Conservation (phyloP, 2,888 invertebrate species). For the Morpho helenor region DNA sequence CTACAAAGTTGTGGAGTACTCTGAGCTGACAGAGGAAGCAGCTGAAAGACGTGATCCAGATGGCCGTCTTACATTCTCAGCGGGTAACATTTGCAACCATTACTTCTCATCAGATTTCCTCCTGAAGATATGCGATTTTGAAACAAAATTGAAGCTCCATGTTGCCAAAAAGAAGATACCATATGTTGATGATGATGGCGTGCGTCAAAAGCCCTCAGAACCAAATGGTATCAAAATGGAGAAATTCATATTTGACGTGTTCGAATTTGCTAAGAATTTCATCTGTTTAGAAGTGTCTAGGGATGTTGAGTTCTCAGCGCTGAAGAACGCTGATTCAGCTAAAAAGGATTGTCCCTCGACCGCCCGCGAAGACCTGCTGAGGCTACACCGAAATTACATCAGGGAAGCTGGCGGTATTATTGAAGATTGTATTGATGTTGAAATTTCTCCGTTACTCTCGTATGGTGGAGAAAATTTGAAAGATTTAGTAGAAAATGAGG, state of each 20-base stretch:
- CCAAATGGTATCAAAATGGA: slow-evolving; percentile 99
- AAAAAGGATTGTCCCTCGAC: slow-evolving; percentile 96
- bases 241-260: slow-evolving; percentile 99
- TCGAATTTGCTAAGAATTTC: slow-evolving; percentile 94
- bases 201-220: slow-evolving; percentile 85
- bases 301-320: slow-evolving; percentile 96
- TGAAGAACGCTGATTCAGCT: slow-evolving; percentile 94
- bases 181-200: slow-evolving; percentile 85
- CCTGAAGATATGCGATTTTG: slow-evolving; percentile 84
- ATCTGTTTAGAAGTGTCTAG: slow-evolving; percentile 95
- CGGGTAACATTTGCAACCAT: slow-evolving; percentile 99
- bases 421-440: slow-evolving; percentile 83
- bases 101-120: slow-evolving; percentile 95
- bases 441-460: slow-evolving; percentile 94
- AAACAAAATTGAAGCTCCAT: slow-evolving; percentile 90
- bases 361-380: slow-evolving; percentile 86
- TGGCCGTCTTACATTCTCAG: slow-evolving; percentile 92
- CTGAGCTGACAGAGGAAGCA: slow-evolving; percentile 93
- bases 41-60: slow-evolving; percentile 88
- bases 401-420: slow-evolving; percentile 89
- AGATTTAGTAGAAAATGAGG: slow-evolving; percentile 81
- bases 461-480: slow-evolving; percentile 94
- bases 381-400: slow-evolving; percentile 89
- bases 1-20: slow-evolving; percentile 97
- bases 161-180: slow-evolving; percentile 99